phyloP scores from a whole-genome alignment of 2,888 invertebrate genomes.

The Sthenelais limicola region DNA sequence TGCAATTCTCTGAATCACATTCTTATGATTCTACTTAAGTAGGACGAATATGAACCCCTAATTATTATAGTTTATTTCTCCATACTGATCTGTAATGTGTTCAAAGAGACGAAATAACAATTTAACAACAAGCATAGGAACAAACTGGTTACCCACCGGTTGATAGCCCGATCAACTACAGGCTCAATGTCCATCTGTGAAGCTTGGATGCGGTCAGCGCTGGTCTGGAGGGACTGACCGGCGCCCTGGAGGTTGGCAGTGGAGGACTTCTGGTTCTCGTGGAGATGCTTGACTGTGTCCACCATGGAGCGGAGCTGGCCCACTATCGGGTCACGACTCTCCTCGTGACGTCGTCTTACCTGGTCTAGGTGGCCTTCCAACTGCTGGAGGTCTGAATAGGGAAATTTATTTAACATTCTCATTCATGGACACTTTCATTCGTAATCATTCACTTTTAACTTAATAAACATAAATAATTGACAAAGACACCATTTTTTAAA shows the following conservation, averaged over 20 bases:
- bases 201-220: slow-evolving; percentile 10
- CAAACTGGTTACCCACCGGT: slow-evolving; percentile 14
- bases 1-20: too few species aligned
- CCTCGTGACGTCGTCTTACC: slow-evolving; percentile 59
- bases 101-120: too few species aligned
- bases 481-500: too few species aligned
- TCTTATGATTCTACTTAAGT: too few species aligned
- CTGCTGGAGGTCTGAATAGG: slow-evolving; percentile 59
- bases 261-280: slow-evolving; percentile 22
- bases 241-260: slow-evolving; percentile 7
- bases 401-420: too few species aligned
- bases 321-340: slow-evolving; percentile 63
- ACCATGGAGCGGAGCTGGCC: slow-evolving; percentile 57
- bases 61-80: too few species aligned
- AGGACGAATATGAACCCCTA: too few species aligned
- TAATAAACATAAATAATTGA: too few species aligned
- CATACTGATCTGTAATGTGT: too few species aligned
- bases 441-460: too few species aligned
- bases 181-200: slow-evolving; percentile 10
- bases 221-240: slow-evolving; percentile 36
- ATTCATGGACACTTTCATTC: too few species aligned
- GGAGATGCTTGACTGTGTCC: slow-evolving; percentile 17
- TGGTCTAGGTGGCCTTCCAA: slow-evolving; percentile 64
- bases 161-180: not conserved
- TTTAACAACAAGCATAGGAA: too few species aligned